Percentiles rank a stretch among this genome's conserved stretches.
phyloP scores from a whole-genome alignment of 2,888 invertebrate genomes.

The Agapostemon virescens region DNA sequence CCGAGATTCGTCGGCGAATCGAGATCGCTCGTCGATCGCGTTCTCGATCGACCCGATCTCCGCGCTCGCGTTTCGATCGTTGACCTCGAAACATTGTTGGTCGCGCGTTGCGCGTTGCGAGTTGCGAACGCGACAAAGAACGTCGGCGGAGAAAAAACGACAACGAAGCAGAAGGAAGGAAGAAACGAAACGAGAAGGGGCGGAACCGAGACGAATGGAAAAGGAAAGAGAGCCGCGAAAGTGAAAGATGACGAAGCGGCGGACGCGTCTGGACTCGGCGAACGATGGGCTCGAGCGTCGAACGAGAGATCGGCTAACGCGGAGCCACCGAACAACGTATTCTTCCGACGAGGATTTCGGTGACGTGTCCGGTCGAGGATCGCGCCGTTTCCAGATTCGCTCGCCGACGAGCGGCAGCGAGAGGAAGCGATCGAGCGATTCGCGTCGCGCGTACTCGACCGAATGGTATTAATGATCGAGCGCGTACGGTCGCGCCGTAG shows the following conservation, averaged over 20 bases:
- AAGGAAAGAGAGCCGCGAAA: conserved; percentile 15
- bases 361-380: background rate
- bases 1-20: background rate
- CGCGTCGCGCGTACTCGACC: conserved; percentile 61
- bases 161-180: background rate
- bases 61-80: background rate
- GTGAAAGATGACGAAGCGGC: conserved; percentile 68
- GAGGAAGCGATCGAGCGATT: conserved; percentile 56
- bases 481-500: conserved; percentile 61
- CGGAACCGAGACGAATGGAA: conserved; percentile 9
- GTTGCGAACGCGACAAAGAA: background rate
- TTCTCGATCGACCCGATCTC: background rate
- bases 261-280: conserved; percentile 72
- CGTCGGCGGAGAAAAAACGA: background rate
- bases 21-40: background rate
- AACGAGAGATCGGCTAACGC: background rate
- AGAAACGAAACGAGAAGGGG: conserved; percentile 5
- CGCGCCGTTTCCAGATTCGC: background rate
- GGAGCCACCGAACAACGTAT: background rate
- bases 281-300: conserved; percentile 66
- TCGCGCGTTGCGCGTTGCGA: background rate
- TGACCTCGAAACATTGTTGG: conserved; percentile 10
- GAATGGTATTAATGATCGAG: conserved; percentile 68
- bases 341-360: background rate
- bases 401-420: background rate